These are phyloP conservation scores for Pherbina coryleti DNA, from an alignment of 2,888 invertebrate genomes.

Conservation along the genomic window DNA sequence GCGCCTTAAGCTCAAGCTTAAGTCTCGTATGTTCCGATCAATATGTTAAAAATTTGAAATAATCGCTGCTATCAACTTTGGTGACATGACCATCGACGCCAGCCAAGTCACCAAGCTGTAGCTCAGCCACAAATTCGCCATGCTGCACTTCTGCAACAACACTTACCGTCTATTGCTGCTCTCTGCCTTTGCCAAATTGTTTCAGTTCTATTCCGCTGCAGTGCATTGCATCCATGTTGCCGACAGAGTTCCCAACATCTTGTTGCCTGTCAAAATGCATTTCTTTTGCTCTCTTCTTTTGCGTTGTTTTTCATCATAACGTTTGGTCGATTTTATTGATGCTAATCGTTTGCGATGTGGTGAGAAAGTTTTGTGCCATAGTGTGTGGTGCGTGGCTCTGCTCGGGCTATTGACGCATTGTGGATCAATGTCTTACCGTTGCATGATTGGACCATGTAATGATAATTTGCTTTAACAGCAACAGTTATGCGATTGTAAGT, in stretches of 20 bases:
- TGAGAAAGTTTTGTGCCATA: conserved; percentile 21
- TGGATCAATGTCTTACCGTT: conserved; percentile 10
- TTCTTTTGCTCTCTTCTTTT: background rate
- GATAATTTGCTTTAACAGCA: background rate
- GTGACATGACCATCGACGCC: conserved; percentile 54
- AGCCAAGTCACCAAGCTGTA: no score
- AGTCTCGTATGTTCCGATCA: conserved; percentile 52
- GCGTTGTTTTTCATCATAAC: conserved; percentile 12
- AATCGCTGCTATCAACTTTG: conserved; percentile 63
- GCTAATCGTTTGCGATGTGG: conserved; percentile 42
- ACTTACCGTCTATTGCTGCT: no score
- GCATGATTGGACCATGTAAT: background rate
- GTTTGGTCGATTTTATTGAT: conserved; percentile 38
- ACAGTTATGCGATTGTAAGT: no score
- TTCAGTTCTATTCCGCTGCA: no score
- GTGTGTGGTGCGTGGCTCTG: background rate
- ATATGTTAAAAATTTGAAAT: conserved; percentile 63
- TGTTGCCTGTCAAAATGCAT: background rate
- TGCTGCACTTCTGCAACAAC: no score
- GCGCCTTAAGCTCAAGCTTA: background rate
- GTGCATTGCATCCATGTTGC: background rate
- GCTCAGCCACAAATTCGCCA: no score
- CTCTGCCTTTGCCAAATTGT: no score
- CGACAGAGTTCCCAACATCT: background rate
- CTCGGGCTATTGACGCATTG: conserved; percentile 11